Evolutionary conservation across 2,113 vertebrate species (phyloP).

Genomic region (Eretmodus cyanostictus): DNA sequence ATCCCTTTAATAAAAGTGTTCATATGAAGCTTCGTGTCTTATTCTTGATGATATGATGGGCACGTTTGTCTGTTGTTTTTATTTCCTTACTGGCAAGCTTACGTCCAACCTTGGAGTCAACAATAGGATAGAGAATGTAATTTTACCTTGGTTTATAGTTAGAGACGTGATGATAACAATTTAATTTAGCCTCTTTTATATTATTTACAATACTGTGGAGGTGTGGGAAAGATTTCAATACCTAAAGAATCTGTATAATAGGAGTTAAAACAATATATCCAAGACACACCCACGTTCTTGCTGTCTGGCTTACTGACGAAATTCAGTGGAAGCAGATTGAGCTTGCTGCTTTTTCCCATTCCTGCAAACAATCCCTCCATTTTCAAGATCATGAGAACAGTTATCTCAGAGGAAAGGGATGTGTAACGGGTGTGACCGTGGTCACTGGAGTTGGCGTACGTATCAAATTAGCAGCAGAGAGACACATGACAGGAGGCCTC

Average conservation of each 20-base stretch:
- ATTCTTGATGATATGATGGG: neutral
- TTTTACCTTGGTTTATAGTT: neutral
- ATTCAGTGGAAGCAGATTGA: neutral
- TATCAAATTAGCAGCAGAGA: slow-evolving; percentile 47
- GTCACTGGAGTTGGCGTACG: slow-evolving; percentile 59
- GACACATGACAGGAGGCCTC: slow-evolving; percentile 43
- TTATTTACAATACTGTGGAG: neutral
- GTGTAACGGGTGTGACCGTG: neutral
- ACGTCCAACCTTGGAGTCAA: neutral
- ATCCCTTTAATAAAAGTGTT: slow-evolving; percentile 70
- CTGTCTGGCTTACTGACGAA: neutral
- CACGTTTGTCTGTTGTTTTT: neutral
- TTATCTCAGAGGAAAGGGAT: slow-evolving; percentile 7
- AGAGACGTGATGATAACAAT: neutral
- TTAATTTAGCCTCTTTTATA: neutral
- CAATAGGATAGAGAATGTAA: neutral
- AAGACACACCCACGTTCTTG: neutral
- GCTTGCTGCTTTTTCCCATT: neutral
- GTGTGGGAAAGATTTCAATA: neutral
- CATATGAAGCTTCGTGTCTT: slow-evolving; percentile 9
- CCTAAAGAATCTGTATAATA: neutral
- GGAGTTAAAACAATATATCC: neutral
- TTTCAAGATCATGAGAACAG: slow-evolving; percentile 29
- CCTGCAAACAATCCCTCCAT: slow-evolving; percentile 29
- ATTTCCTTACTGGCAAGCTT: neutral